Conservation (phyloP, 2,797 vertebrate species). For the Sandelia bainsii region DNA sequence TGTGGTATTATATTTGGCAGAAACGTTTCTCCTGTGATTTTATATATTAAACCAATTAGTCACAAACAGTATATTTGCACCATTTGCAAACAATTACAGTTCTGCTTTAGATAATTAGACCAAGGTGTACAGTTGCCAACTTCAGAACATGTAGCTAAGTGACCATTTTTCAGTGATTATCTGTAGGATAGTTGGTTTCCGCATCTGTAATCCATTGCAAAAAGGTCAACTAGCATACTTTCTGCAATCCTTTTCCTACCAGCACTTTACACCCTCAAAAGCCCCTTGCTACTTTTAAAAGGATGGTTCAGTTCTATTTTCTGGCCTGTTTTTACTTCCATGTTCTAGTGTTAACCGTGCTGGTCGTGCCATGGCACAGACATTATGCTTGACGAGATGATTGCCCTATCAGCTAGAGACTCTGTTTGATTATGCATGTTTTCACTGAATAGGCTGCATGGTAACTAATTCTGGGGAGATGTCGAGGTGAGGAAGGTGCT, state of each 20-base stretch:
- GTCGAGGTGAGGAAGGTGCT: constrained; percentile 21
- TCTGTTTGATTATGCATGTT: constrained; percentile 39
- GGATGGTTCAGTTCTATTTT: constrained; percentile 21
- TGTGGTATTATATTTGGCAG: neutral
- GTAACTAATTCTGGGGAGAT: constrained; percentile 13
- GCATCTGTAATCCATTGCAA: constrained; percentile 55
- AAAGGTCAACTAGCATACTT: constrained; percentile 39
- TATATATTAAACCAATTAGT: neutral
- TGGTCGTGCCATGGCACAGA: constrained; percentile 42
- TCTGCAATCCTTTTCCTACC: constrained; percentile 9
- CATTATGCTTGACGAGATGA: constrained; percentile 59
- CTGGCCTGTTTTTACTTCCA: constrained; percentile 13
- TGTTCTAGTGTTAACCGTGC: constrained; percentile 28
- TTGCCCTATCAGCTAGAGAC: constrained; percentile 51
- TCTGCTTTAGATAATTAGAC: neutral
- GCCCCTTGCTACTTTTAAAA: constrained; percentile 16
- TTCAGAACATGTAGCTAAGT: constrained; percentile 2
- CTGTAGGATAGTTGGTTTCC: constrained; percentile 9
- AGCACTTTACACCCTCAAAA: constrained; percentile 17
- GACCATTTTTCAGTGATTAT: constrained; percentile 43
- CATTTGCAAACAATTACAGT: neutral
- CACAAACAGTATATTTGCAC: neutral
- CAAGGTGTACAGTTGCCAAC: neutral
- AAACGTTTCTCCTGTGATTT: neutral
- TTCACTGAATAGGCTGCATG: constrained; percentile 25